These are phyloP conservation scores for Austrofundulus limnaeus DNA, from an alignment of 2,113 vertebrate species.

Conservation along the genomic window DNA sequence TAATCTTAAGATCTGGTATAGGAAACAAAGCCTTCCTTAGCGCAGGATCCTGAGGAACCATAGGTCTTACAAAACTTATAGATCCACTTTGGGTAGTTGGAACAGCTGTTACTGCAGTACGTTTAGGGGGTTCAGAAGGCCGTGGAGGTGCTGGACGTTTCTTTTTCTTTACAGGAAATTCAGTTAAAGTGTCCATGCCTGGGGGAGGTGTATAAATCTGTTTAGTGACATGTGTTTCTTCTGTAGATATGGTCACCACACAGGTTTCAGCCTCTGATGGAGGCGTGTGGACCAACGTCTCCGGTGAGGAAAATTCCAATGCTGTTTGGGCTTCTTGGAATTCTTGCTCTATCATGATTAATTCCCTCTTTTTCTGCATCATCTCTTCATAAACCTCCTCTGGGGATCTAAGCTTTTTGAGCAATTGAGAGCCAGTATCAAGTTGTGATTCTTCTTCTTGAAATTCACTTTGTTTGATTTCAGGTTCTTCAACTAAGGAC, in stretches of 20 bases:
- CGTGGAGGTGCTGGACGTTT: constrained; percentile 78
- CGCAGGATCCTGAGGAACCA: constrained; percentile 75
- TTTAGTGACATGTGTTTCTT: constrained; percentile 69
- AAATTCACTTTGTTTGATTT: constrained; percentile 68
- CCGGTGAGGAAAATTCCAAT: constrained; percentile 79
- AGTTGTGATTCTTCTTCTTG: constrained; percentile 73
- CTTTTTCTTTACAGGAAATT: constrained; percentile 84
- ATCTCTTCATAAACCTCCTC: constrained; percentile 89
- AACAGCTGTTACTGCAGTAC: constrained; percentile 68
- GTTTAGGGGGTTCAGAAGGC: constrained; percentile 73
- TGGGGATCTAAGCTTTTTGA: constrained; percentile 81
- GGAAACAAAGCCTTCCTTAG: constrained; percentile 84
- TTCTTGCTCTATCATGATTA: constrained; percentile 83
- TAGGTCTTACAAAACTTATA: constrained; percentile 67
- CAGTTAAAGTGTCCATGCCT: constrained; percentile 81
- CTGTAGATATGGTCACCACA: constrained; percentile 85
- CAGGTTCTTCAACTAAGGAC: constrained; percentile 89
- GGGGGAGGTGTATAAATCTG: constrained; percentile 76
- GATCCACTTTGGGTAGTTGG: constrained; percentile 60
- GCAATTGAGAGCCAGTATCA: constrained; percentile 73
- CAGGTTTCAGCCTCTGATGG: constrained; percentile 83
- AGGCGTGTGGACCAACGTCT: constrained; percentile 65
- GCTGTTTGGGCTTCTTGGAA: constrained; percentile 81
- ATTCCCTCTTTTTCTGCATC: constrained; percentile 82
- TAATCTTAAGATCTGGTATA: constrained; percentile 98